Evolutionary conservation across 2,888 invertebrate species (phyloP), one percentile per base, ranked within the genome.

Genomic region (Anoplius nigerrimus): DNA sequence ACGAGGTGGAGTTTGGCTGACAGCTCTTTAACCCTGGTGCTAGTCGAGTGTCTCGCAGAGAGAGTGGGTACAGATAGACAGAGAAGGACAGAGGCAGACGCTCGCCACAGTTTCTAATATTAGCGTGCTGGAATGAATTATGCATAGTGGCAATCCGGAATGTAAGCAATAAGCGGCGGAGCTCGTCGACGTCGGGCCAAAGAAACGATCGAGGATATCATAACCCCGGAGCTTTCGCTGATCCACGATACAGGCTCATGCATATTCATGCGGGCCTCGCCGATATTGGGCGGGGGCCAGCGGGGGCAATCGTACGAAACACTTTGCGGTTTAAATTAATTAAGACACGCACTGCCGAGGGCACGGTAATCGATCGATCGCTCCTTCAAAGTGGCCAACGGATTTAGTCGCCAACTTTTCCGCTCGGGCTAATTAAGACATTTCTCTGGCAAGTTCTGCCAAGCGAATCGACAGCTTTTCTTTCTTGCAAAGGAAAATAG

Each of bases 241-340:
- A 60, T 51, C 48, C 70, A 52, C n/a, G 27, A 46, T 48, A 22
- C 43, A 11, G 16, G 5, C 57, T 22, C 51, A 61, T 52, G 57
- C 61, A 56, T 57, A 48, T 54, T 52, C 48, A 68, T 27, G 18
- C 27, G 27, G 2, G 11, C 43, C 51, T n/a, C n/a, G 18, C 6
- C 62, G 59, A 46, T 45, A 55, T 54, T 58, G 53, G 65, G n/a
- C n/a, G n/a, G 62, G 34, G 59, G 53, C 34, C 22, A 34, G 52
- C 22, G 34, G n/a, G n/a, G n/a, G 46, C 67, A 52, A 62, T 67
- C 51, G 62, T 53, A 45, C 45, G 58, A 62, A 62, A 68, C 65
- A 48, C 45, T 57, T 46, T 43, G 65, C 57, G 62, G 52, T 51
- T 61, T 71, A 66, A 62, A 73, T 73, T 74, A 73, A 74, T 74